Percentiles rank a stretch among this genome's conserved stretches.
These are phyloP conservation scores for Gallinago media DNA, from an alignment of 2,113 vertebrate species.

Conservation along the genomic window DNA sequence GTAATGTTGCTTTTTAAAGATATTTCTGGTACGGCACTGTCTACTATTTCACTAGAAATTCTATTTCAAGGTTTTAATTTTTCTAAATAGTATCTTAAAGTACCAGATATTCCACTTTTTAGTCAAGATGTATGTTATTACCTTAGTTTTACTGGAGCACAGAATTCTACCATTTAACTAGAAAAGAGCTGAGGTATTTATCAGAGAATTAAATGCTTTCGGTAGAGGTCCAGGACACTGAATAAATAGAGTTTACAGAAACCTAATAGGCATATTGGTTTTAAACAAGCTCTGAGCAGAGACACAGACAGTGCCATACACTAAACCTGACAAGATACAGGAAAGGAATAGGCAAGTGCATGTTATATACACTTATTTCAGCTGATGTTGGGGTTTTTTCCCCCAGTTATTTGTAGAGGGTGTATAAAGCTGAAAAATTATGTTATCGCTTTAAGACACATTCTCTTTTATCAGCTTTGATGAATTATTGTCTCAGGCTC, in stretches of 20 bases:
- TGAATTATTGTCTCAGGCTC: neutral
- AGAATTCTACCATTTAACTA: neutral
- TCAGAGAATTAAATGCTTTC: neutral
- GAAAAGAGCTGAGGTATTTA: neutral
- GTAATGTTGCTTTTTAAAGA: neutral
- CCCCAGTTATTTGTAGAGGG: neutral
- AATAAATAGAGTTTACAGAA: neutral
- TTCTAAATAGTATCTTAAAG: neutral
- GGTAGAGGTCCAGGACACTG: neutral
- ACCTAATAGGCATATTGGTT: neutral
- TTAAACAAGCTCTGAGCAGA: slow-evolving; percentile 2
- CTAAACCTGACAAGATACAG: neutral
- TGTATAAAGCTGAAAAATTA: neutral
- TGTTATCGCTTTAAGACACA: neutral
- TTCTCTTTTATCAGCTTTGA: neutral
- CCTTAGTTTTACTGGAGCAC: neutral
- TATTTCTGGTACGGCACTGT: neutral
- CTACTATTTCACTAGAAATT: neutral
- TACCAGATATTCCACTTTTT: neutral
- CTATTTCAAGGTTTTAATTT: neutral
- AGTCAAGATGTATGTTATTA: neutral
- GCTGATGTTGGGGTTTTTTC: fast-evolving
- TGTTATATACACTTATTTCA: neutral
- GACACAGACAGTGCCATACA: neutral
- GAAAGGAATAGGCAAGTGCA: neutral